A percentile compares a stretch with the other conserved stretches of the same genome.
Evolutionary conservation across 2,113 vertebrate species (phyloP).

Genomic region (Cinclus cinclus): DNA sequence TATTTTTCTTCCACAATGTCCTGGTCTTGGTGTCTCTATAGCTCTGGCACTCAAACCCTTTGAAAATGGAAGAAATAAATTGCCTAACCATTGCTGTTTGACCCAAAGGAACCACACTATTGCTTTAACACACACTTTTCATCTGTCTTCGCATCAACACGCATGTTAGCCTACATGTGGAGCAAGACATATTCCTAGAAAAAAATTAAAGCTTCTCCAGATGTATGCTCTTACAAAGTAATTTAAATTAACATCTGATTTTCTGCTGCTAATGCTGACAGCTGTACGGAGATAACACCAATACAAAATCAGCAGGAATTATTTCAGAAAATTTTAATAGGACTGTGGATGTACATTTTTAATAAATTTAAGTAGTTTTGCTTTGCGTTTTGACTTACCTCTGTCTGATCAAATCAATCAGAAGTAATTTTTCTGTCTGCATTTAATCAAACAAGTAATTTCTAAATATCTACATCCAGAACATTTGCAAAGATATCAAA

Average conservation of each 20-base stretch:
- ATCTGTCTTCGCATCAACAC: neutral
- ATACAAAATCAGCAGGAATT: neutral
- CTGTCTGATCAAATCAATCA: neutral
- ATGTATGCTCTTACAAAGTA: neutral
- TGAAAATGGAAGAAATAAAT: neutral
- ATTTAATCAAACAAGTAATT: neutral
- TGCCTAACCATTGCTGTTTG: neutral
- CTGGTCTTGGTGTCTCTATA: neutral
- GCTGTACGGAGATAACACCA: neutral
- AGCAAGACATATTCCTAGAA: neutral
- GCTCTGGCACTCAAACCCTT: neutral
- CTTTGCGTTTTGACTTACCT: neutral
- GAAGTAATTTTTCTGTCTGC: neutral
- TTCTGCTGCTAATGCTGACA: neutral
- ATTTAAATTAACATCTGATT: neutral
- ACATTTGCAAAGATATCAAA: neutral
- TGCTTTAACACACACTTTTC: neutral
- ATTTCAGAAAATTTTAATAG: neutral
- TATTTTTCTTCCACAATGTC: neutral
- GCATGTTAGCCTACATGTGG: neutral
- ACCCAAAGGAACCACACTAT: neutral
- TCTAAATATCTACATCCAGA: neutral
- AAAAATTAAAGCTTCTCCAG: neutral
- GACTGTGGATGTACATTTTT: accelerated
- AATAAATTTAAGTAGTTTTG: neutral